Evolutionary conservation across 2,888 invertebrate genomes (phyloP).

Genomic region (Epicampocera succincta): DNA sequence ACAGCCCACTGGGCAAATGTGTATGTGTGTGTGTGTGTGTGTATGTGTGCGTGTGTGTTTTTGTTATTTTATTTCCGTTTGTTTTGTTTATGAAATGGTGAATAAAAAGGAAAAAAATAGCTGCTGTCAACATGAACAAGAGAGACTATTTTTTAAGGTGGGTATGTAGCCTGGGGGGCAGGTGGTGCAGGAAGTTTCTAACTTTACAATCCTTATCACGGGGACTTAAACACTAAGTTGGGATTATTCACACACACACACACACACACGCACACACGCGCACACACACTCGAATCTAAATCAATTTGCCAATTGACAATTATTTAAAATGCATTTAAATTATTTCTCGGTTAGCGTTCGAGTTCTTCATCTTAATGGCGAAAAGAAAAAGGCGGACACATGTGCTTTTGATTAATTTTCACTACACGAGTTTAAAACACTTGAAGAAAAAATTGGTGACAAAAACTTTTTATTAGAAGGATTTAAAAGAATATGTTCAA

Average conservation of each 20-base stretch:
- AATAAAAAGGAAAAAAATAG: conserved; percentile 12
- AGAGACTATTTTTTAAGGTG: conserved; percentile 7
- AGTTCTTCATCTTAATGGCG: conserved; percentile 9
- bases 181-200: conserved; percentile 11
- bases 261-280: neutral
- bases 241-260: neutral
- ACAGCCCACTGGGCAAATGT: neutral
- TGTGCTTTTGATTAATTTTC: too few species aligned
- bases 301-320: conserved; percentile 70
- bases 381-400: conserved; percentile 36
- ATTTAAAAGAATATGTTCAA: too few species aligned
- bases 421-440: too few species aligned
- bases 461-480: too few species aligned
- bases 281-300: conserved; percentile 61
- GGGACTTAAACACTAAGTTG: conserved; percentile 8
- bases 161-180: conserved; percentile 21
- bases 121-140: conserved; percentile 32
- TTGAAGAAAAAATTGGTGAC: too few species aligned
- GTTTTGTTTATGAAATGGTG: conserved; percentile 46
- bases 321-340: conserved; percentile 58
- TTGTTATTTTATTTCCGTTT: conserved; percentile 45
- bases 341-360: conserved; percentile 29
- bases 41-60: conserved; percentile 24
- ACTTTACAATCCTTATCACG: conserved; percentile 6
- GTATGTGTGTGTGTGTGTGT: conserved; percentile 2